phyloP scores from a whole-genome alignment of 2,888 invertebrate species.

The Cantharis rufa region DNA sequence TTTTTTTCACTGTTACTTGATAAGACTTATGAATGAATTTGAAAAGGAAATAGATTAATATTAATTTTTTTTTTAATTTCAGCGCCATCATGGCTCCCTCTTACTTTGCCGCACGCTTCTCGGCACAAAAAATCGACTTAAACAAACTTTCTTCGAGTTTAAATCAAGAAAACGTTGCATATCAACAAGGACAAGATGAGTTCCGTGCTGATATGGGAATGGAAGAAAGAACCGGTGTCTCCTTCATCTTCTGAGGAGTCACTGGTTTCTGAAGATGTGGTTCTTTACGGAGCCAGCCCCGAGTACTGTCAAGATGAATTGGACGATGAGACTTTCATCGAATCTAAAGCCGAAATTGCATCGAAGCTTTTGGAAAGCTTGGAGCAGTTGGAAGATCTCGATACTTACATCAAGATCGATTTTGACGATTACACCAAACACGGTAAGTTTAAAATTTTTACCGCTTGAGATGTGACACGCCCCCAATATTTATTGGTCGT shows the following conservation, averaged over 20 bases:
- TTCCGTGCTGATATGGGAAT: constrained; percentile 49
- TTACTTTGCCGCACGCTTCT: constrained; percentile 66
- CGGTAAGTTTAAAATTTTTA: constrained; percentile 7
- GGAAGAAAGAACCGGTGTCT: constrained; percentile 62
- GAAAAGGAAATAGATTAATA: neutral
- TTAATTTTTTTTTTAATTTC: constrained; percentile 52
- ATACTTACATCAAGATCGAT: constrained; percentile 73
- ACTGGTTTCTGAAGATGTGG: constrained; percentile 43
- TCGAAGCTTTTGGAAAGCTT: constrained; percentile 67
- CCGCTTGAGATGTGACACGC: too few relatives aligned
- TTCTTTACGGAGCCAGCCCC: constrained; percentile 47
- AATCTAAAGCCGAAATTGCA: constrained; percentile 61
- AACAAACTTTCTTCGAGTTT: constrained; percentile 45
- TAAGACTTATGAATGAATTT: neutral
- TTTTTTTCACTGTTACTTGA: neutral
- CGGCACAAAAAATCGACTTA: constrained; percentile 57
- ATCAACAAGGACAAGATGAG: constrained; percentile 39
- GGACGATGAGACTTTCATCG: constrained; percentile 19
- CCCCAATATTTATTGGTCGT: too few relatives aligned
- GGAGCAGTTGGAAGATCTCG: constrained; percentile 57
- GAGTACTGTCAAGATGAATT: constrained; percentile 47
- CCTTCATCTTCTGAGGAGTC: constrained; percentile 54
- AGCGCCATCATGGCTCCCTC: constrained; percentile 85
- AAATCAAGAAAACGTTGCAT: constrained; percentile 30
- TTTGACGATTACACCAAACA: constrained; percentile 22